Conservation (phyloP, 2,797 vertebrate genomes). For the Micropoecilia bifurca region DNA sequence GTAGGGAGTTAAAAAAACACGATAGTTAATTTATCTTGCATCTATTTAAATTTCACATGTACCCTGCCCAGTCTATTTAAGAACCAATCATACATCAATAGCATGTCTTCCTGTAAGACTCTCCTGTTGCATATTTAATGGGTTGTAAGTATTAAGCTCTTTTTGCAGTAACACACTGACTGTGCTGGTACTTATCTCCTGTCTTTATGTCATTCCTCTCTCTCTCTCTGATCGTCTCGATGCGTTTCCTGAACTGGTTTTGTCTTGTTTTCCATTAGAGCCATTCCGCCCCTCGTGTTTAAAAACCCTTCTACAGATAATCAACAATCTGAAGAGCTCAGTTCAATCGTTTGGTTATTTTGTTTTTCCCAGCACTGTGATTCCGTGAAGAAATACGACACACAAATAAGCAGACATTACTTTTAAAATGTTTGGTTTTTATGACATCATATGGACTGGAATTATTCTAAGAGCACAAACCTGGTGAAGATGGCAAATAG, state of each 20-base stretch:
- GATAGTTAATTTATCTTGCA: background rate
- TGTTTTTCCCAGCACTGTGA: background rate
- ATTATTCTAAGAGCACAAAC: background rate
- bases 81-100: constrained; percentile 2
- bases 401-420: background rate
- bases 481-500: background rate
- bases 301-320: background rate
- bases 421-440: background rate
- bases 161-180: background rate
- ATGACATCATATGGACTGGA: background rate
- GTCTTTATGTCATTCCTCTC: background rate
- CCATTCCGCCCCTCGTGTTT: background rate
- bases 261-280: background rate
- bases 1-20: background rate
- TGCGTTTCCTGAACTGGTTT: background rate
- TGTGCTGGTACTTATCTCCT: background rate
- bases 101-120: background rate
- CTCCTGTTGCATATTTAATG: constrained; percentile 4
- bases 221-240: background rate
- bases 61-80: background rate
- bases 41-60: background rate
- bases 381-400: background rate
- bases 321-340: background rate
- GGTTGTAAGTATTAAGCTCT: background rate
- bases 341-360: background rate